Percentiles rank a stretch among this genome's conserved stretches.
Conservation (phyloP, 2,113 vertebrate genomes). For the Eulemur macaco region DNA sequence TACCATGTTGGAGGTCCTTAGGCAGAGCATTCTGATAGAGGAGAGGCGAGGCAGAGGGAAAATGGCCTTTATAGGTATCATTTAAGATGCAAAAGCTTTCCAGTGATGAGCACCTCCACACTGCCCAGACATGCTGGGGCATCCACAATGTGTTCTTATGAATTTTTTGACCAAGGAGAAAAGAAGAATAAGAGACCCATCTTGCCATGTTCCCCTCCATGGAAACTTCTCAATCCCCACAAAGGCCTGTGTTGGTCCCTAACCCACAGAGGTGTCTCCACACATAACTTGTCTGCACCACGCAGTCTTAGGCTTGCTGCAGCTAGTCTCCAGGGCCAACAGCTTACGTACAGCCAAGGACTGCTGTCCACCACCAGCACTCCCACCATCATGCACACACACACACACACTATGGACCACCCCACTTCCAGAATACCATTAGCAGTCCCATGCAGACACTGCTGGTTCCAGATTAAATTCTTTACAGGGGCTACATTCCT, state of each 20-base stretch:
- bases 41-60: not conserved
- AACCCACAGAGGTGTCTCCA: not conserved
- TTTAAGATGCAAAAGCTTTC: not conserved
- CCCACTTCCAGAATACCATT: not conserved
- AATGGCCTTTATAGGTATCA: not conserved
- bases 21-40: not conserved
- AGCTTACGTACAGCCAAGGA: not conserved
- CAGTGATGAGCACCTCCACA: not conserved
- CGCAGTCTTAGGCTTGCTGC: not conserved
- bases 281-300: not conserved
- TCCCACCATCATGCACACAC: too few species aligned
- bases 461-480: not conserved
- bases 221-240: not conserved
- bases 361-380: too few species aligned
- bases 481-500: not conserved
- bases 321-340: not conserved
- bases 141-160: not conserved
- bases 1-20: not conserved
- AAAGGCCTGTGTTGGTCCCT: not conserved
- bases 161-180: not conserved
- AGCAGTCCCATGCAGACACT: not conserved
- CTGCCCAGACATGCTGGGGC: not conserved
- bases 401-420: not conserved
- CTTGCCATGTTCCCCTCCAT: too few species aligned
- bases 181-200: not conserved